Conservation (phyloP, 1,140 invertebrate genomes). For the Diuraphis noxia region DNA sequence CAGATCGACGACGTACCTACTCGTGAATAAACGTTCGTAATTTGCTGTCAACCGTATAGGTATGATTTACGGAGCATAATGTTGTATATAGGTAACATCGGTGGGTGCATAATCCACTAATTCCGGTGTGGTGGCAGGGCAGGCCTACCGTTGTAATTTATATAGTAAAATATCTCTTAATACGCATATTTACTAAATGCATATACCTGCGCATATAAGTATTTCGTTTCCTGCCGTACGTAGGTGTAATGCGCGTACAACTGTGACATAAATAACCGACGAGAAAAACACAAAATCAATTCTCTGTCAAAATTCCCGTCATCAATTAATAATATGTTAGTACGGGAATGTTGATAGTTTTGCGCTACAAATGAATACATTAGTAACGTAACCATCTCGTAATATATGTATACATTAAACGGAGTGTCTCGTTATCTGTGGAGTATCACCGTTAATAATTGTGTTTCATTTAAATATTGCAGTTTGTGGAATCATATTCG, state of each 20-base stretch:
- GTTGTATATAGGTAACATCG: too few species aligned
- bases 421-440: neutral
- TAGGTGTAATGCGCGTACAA: neutral
- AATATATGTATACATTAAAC: neutral
- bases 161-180: neutral
- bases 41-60: too few species aligned
- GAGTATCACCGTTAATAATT: neutral
- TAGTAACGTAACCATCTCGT: neutral
- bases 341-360: neutral
- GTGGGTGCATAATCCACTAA: too few species aligned
- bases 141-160: neutral
- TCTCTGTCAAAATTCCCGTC: neutral
- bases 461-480: too few species aligned
- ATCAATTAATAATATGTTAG: neutral
- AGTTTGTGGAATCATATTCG: too few species aligned
- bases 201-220: neutral
- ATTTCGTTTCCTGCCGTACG: neutral
- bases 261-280: neutral
- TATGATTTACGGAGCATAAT: too few species aligned
- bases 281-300: neutral
- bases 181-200: neutral
- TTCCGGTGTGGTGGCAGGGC: too few species aligned
- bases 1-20: too few species aligned
- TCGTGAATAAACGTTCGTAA: too few species aligned
- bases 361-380: neutral